These are phyloP conservation scores for Kradibia gibbosae DNA, from an alignment of 1,140 invertebrate genomes.

Conservation along the genomic window DNA sequence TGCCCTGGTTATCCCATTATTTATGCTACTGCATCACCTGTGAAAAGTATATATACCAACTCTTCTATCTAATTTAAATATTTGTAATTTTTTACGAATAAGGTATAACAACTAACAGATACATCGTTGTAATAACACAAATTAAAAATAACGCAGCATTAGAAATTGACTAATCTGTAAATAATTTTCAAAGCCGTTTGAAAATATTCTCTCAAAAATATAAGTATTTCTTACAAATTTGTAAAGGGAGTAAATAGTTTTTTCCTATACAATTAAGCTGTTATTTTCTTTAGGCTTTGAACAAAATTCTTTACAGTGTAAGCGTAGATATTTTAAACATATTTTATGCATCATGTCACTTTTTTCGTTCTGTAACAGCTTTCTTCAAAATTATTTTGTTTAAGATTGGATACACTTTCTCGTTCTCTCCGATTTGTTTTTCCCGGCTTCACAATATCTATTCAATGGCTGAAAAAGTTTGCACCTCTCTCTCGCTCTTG, in stretches of 20 bases:
- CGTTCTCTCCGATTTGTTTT: conserved; percentile 61
- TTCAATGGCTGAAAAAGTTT: conserved; percentile 39
- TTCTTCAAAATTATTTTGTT: conserved; percentile 48
- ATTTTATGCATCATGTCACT: background rate
- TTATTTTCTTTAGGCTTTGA: background rate
- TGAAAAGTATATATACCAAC: background rate
- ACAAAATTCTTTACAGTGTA: background rate
- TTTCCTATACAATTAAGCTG: no score
- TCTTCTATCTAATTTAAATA: background rate
- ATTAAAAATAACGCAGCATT: background rate
- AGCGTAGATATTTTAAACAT: background rate
- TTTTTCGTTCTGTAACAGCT: conserved; percentile 11
- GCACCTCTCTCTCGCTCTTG: conserved; percentile 23
- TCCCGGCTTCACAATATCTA: conserved; percentile 64
- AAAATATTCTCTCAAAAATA: background rate
- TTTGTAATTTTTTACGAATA: background rate
- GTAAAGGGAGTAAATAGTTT: background rate
- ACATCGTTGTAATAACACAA: background rate
- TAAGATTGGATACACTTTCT: conserved; percentile 52
- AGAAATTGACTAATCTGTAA: background rate
- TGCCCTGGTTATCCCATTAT: conserved; percentile 9
- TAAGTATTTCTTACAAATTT: background rate
- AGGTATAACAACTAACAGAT: background rate
- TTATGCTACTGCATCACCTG: conserved; percentile 19
- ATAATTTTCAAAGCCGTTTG: conserved; percentile 6